phyloP scores from a whole-genome alignment of 2,888 invertebrate genomes.

The Caenorhabditis macrosperma region DNA sequence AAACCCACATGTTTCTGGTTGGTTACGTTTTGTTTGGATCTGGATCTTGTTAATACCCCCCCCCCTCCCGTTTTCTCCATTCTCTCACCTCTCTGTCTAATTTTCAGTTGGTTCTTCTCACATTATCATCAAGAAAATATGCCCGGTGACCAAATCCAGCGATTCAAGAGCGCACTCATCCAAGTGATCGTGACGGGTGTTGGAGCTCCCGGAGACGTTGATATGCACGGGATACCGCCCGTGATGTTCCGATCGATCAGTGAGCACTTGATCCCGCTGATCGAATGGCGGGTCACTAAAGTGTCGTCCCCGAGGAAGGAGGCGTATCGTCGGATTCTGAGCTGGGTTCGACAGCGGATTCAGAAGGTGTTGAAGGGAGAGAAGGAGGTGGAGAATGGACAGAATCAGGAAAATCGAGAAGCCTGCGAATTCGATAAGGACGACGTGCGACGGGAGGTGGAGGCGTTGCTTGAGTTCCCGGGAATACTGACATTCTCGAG shows the following conservation, averaged over 20 bases:
- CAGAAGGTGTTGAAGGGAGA: background rate
- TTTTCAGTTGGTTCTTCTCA: background rate
- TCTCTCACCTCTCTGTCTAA: too few relatives aligned
- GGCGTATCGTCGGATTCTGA: background rate
- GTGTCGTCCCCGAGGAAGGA: background rate
- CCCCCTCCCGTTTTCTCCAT: too few relatives aligned
- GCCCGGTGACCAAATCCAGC: background rate
- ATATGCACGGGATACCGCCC: background rate
- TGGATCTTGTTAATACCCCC: too few relatives aligned
- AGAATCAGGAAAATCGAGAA: too few relatives aligned
- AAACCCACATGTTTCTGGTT: too few relatives aligned
- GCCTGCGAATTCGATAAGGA: background rate
- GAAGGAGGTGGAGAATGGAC: background rate
- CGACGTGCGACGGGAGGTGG: background rate
- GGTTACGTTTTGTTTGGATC: too few relatives aligned
- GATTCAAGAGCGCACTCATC: background rate
- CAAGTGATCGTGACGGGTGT: background rate
- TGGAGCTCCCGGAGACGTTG: background rate
- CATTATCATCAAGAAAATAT: background rate
- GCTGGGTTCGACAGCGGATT: background rate
- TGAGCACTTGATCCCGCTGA: background rate
- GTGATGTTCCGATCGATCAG: background rate
- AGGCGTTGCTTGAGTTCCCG: background rate
- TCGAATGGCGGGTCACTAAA: background rate
- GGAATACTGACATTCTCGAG: background rate